Evolutionary conservation across 2,113 vertebrate genomes (phyloP).

Genomic region (Ploceus nigricollis): DNA sequence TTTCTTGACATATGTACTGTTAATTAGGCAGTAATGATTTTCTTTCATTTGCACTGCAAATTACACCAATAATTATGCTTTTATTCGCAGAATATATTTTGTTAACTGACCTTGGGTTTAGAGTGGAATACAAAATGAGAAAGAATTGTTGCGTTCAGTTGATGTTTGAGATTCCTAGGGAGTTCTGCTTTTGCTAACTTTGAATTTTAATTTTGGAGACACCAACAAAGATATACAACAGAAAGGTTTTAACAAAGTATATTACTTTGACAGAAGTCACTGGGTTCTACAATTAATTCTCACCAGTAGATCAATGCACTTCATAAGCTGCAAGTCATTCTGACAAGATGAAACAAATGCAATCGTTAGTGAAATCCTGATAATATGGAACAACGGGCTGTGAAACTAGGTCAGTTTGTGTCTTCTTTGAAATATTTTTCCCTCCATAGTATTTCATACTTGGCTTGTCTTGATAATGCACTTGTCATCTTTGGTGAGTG

Average conservation of each 20-base stretch:
- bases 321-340: constrained; percentile 57
- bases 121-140: constrained; percentile 49
- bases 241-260: constrained; percentile 54
- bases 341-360: constrained; percentile 69
- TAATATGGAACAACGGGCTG: constrained; percentile 50
- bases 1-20: constrained; percentile 50
- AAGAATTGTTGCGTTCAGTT: neutral
- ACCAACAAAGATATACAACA: constrained; percentile 14
- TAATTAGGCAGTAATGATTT: constrained; percentile 62
- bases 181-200: constrained; percentile 28
- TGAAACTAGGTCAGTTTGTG: constrained; percentile 68
- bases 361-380: constrained; percentile 61
- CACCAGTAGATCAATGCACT: constrained; percentile 64
- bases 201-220: constrained; percentile 58
- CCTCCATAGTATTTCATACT: constrained; percentile 34
- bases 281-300: constrained; percentile 63
- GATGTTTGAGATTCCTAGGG: constrained; percentile 14
- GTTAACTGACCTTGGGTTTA: constrained; percentile 53
- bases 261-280: constrained; percentile 69
- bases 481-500: constrained; percentile 52
- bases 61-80: constrained; percentile 62
- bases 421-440: constrained; percentile 45
- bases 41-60: constrained; percentile 60
- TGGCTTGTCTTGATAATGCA: constrained; percentile 34
- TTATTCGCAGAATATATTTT: constrained; percentile 48